Conservation (phyloP, 2,113 vertebrate species). For the Etheostoma spectabile region DNA sequence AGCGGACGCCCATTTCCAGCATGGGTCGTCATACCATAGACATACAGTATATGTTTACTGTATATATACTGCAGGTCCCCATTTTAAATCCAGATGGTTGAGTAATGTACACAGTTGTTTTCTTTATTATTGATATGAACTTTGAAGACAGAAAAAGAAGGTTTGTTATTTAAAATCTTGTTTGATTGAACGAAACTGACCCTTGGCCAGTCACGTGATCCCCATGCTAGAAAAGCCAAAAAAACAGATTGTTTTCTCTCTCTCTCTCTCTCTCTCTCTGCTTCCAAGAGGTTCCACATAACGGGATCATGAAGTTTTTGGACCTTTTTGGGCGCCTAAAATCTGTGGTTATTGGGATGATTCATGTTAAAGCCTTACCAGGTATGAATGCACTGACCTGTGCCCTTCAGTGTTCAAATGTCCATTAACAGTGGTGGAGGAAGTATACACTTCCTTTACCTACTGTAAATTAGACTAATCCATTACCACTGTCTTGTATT, state of each 20-base stretch:
- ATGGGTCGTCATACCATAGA: slow-evolving; percentile 26
- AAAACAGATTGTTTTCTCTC: not conserved
- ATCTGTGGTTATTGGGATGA: slow-evolving; percentile 87
- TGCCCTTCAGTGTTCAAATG: not conserved
- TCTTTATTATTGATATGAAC: too few species aligned
- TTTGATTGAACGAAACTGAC: slow-evolving; percentile 48
- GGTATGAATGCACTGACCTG: slow-evolving; percentile 72
- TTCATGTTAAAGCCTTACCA: slow-evolving; percentile 89
- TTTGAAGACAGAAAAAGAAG: not conserved
- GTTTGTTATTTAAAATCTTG: not conserved
- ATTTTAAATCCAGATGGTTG: too few species aligned
- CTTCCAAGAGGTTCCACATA: not conserved
- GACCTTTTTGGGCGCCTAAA: slow-evolving; percentile 83
- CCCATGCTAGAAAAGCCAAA: not conserved
- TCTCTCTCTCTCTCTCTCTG: not conserved
- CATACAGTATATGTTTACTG: too few species aligned
- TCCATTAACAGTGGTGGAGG: not conserved
- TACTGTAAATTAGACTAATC: too few species aligned
- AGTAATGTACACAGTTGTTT: not conserved
- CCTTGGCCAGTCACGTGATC: slow-evolving; percentile 79
- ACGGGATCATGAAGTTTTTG: slow-evolving; percentile 80
- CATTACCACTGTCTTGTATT: not conserved
- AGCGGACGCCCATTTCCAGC: slow-evolving; percentile 33
- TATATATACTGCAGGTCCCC: too few species aligned
- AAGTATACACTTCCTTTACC: not conserved